These are phyloP conservation scores for Coptodon bakossiorum DNA, from an alignment of 2,113 vertebrate species.

Conservation along the genomic window DNA sequence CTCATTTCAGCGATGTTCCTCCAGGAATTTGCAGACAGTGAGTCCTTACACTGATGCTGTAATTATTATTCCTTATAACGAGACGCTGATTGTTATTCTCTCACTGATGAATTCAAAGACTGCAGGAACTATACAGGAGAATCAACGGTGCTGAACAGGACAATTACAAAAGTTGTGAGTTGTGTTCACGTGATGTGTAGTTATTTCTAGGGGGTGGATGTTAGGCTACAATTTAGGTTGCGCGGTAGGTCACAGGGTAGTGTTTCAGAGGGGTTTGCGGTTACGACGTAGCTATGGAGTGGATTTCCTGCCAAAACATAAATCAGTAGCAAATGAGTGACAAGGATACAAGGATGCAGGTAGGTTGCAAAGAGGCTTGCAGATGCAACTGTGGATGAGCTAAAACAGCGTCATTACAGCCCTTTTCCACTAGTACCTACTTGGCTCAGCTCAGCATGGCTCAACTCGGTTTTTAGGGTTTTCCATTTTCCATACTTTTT, in stretches of 20 bases:
- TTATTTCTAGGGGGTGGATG: background rate
- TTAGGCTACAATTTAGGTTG: background rate
- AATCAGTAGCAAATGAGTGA: background rate
- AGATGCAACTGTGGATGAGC: rapidly evolving
- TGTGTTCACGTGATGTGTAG: background rate
- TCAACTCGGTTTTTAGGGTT: background rate
- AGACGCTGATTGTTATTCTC: background rate
- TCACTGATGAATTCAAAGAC: rapidly evolving
- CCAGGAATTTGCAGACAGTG: background rate
- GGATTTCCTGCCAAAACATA: background rate
- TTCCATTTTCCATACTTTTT: background rate
- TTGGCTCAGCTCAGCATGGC: background rate
- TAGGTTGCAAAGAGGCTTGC: background rate
- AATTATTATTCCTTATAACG: background rate
- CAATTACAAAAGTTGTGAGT: background rate
- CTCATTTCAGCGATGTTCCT: background rate
- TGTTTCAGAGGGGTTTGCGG: background rate
- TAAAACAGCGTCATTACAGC: rapidly evolving
- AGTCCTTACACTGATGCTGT: background rate
- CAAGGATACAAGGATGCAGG: background rate
- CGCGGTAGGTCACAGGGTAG: rapidly evolving
- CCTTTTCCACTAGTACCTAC: background rate
- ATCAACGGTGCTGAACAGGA: background rate
- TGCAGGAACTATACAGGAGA: background rate
- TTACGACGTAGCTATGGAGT: background rate